These are phyloP conservation scores for Coilia nasus DNA, from an alignment of 2,797 vertebrate species.

Conservation along the genomic window DNA sequence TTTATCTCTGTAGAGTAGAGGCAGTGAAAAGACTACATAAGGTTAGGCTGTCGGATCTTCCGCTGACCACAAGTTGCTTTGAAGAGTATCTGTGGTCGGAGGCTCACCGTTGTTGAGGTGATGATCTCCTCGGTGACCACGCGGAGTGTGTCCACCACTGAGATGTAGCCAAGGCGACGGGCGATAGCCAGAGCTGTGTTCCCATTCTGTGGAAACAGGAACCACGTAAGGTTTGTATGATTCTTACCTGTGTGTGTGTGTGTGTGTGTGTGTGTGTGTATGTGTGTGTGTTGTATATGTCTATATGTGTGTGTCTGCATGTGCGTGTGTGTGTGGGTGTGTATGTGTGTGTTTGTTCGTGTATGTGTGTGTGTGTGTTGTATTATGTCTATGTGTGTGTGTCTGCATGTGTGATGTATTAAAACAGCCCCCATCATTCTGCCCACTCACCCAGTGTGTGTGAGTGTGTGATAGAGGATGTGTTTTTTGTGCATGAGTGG, in stretches of 20 bases:
- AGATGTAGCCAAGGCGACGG: slow-evolving; percentile 95
- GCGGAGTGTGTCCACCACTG: slow-evolving; percentile 96
- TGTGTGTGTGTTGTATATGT: background rate
- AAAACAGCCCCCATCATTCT: too few relatives aligned
- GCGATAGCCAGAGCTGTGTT: slow-evolving; percentile 97
- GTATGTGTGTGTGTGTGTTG: background rate
- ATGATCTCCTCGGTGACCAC: slow-evolving; percentile 95
- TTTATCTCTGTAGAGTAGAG: too few relatives aligned
- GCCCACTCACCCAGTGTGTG: too few relatives aligned
- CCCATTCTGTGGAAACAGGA: slow-evolving; percentile 81
- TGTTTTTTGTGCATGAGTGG: background rate
- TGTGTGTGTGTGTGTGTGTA: slow-evolving; percentile 9
- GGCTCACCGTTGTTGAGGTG: slow-evolving; percentile 91
- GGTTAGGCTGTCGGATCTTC: background rate
- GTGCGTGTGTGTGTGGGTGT: background rate
- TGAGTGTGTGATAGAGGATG: too few relatives aligned
- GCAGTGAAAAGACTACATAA: background rate
- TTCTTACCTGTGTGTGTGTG: background rate
- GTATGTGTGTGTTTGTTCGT: background rate
- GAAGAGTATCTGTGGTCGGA: background rate
- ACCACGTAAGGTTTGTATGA: background rate
- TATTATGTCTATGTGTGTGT: background rate
- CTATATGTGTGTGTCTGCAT: slow-evolving; percentile 4
- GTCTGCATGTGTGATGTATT: background rate
- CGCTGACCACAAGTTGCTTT: background rate